Percentiles rank a stretch among this genome's conserved stretches.
phyloP scores from a whole-genome alignment of 1,140 invertebrate genomes.

The Anagrus nilaparvatae region DNA sequence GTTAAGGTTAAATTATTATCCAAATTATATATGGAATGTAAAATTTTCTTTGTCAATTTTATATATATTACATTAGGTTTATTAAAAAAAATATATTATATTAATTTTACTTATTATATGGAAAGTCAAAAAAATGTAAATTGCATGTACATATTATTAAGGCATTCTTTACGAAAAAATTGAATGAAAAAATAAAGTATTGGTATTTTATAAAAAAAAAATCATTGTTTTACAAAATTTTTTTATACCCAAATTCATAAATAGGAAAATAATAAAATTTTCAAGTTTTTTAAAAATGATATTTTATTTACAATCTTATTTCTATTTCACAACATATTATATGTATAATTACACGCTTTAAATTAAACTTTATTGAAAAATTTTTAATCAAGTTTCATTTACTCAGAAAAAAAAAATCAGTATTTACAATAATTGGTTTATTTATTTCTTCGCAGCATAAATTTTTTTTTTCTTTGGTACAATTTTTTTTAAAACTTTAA shows the following conservation, averaged over 20 bases:
- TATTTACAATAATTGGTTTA: conserved; percentile 1
- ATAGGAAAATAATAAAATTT: background rate
- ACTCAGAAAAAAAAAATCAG: background rate
- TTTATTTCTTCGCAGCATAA: no score
- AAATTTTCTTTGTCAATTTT: no score
- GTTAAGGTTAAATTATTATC: no score
- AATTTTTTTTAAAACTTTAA: no score
- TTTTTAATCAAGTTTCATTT: conserved; percentile 1
- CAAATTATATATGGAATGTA: no score
- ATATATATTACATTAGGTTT: no score
- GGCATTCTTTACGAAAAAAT: no score
- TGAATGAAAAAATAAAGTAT: conserved; percentile 36
- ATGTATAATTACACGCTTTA: background rate
- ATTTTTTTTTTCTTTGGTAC: no score
- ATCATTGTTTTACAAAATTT: background rate
- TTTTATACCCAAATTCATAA: background rate
- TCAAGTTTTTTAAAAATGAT: background rate
- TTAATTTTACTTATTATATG: no score
- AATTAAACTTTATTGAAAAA: background rate
- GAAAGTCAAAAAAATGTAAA: no score
- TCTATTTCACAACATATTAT: background rate
- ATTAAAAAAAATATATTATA: no score
- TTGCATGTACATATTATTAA: no score
- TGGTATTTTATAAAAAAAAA: conserved; percentile 33
- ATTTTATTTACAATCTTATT: background rate